Conservation (phyloP, 2,888 invertebrate genomes). For the Tetranychus truncatus region DNA sequence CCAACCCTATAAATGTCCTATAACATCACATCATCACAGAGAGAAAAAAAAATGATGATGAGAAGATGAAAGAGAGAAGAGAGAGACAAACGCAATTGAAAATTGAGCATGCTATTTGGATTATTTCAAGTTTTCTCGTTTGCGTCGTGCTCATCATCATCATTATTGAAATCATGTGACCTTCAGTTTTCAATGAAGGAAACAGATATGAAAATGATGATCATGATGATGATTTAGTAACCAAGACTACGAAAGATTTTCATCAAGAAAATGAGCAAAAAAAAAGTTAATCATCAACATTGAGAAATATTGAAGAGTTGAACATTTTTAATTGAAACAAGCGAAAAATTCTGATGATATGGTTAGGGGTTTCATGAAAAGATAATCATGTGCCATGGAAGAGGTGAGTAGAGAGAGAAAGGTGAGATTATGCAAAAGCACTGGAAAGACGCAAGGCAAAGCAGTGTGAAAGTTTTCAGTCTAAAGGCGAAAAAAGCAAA, state of each 20-base stretch:
- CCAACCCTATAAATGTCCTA: constrained; percentile 1
- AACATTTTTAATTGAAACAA: neutral
- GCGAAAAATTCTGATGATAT: neutral
- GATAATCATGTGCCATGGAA: neutral
- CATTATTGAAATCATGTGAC: neutral
- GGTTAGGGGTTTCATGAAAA: neutral
- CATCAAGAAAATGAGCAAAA: neutral
- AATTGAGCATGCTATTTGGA: neutral
- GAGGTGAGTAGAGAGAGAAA: neutral
- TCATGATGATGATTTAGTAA: no score
- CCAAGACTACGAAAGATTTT: neutral
- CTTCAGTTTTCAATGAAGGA: neutral
- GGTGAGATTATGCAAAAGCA: neutral
- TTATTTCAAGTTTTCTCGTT: neutral
- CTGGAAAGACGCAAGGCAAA: neutral
- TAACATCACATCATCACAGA: neutral
- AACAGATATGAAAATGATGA: no score
- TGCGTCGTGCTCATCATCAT: constrained; percentile 1
- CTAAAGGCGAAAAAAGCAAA: neutral
- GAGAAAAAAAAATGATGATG: neutral
- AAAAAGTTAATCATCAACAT: neutral
- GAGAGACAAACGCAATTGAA: neutral
- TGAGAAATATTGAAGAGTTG: neutral
- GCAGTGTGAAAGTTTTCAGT: neutral
- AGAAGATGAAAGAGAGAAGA: neutral